phyloP scores from a whole-genome alignment of 2,888 invertebrate species.

The Stictocephala bisonia region DNA sequence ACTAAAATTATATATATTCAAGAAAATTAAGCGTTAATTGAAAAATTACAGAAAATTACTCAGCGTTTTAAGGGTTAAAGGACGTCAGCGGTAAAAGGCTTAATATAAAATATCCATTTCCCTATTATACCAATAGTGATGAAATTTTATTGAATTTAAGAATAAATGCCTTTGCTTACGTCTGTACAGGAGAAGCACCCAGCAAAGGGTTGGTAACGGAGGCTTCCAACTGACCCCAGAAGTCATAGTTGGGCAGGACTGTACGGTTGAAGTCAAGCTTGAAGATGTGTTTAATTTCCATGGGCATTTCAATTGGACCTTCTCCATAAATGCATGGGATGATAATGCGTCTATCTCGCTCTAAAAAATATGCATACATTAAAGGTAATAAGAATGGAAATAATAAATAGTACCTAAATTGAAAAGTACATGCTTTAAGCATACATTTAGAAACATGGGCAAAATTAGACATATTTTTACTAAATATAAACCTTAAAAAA shows the following conservation, averaged over 20 bases:
- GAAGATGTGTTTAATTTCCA: constrained; percentile 74
- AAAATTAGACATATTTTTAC: neutral
- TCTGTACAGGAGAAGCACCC: no score
- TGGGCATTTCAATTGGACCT: constrained; percentile 70
- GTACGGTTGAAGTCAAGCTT: constrained; percentile 70
- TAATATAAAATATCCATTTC: no score
- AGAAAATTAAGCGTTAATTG: no score
- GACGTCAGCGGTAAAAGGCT: no score
- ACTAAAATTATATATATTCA: no score
- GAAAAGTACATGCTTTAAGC: neutral
- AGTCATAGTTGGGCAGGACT: constrained; percentile 69
- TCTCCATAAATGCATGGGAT: constrained; percentile 77
- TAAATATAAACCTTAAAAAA: constrained; percentile 7
- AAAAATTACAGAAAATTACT: no score
- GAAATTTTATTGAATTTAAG: no score
- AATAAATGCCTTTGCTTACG: no score
- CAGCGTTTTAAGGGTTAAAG: no score
- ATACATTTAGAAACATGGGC: neutral
- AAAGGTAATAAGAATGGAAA: neutral
- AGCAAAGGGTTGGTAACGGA: constrained; percentile 66
- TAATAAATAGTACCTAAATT: neutral
- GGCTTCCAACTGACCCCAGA: constrained; percentile 76
- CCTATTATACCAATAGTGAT: no score
- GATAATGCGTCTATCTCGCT: constrained; percentile 72
- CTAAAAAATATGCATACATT: constrained; percentile 60